Evolutionary conservation across 2,113 vertebrate species (phyloP), one percentile per base, ranked within the genome.

Genomic region (Brachyhypopomus gauderio): DNA sequence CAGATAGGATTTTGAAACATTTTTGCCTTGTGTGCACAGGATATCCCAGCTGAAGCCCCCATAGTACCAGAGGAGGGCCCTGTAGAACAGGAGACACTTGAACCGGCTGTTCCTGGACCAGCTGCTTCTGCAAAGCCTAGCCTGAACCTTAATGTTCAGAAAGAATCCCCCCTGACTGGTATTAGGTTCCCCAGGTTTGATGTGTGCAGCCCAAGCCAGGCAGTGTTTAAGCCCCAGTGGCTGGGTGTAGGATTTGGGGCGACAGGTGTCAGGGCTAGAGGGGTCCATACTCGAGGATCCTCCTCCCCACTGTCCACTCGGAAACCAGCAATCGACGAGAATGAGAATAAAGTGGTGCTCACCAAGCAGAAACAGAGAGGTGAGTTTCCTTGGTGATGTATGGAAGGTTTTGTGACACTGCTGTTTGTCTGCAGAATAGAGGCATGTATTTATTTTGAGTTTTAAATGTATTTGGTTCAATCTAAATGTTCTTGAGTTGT

Each of bases 221-320:
- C 86, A 30, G 90, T 93, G 60, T 94, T 94, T 69, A 94, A 93
- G 79, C 93, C 93, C 0, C 93, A 94, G 88, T 94, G 93, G 93
- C 81, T 94, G 71, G 91, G 92, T 0, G 92, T 92, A 79, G 92
- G 92, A 8, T 94, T 94, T 23, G 92, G 92, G 0, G 60, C 89
- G 0, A 79, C 88, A 1, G 91, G 90, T 14, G 83, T 89, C 1
- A 88, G 90, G 85, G 86, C 89, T 16, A 89, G 88, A 88, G 85
- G 87, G 56, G 79, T 87, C 22, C 91, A 92, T 66, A 84, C 75
- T 0, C 84, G 81, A 80, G 85, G 88, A 19, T 74, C 88, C 2
- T 83, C 88, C 0, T 93, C 92, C 8, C 91, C 93, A 1, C 90
- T 92, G 2, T 89, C 91, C 0, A 59, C 88, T 27, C 81, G 80